Percentiles rank a stretch among this genome's conserved stretches.
These are phyloP conservation scores for Condylostylus longicornis DNA, from an alignment of 1,140 invertebrate genomes.

Conservation along the genomic window DNA sequence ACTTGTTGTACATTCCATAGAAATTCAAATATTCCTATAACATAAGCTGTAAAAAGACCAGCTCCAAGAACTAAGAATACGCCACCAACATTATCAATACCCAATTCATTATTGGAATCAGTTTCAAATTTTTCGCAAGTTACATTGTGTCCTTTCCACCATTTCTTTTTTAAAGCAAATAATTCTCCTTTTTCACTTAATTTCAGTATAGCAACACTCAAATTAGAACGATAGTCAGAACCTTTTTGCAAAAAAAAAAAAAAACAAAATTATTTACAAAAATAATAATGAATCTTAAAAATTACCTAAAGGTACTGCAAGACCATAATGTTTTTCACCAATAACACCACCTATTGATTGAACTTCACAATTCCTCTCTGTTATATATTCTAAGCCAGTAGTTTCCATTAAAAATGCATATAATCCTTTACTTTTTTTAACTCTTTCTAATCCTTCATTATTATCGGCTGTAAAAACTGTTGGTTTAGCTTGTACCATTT, in stretches of 20 bases:
- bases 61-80: constrained; percentile 71
- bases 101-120: constrained; percentile 34
- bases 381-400: constrained; percentile 60
- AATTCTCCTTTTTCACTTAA: constrained; percentile 68
- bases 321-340: constrained; percentile 72
- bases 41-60: constrained; percentile 45
- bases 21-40: constrained; percentile 61
- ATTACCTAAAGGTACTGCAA: constrained; percentile 59
- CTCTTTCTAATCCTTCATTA: constrained; percentile 68
- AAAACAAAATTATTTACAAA: too few relatives aligned
- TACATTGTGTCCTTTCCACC: constrained; percentile 57
- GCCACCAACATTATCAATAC: constrained; percentile 71
- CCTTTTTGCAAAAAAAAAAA: too few relatives aligned
- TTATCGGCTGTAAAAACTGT: constrained; percentile 67
- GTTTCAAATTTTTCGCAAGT: constrained; percentile 16
- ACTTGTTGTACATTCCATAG: constrained; percentile 68
- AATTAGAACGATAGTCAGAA: constrained; percentile 45
- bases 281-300: too few relatives aligned
- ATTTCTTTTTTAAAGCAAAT: constrained; percentile 63
- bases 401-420: constrained; percentile 83
- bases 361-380: constrained; percentile 58
- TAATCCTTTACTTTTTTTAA: constrained; percentile 43
- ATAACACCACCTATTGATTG: constrained; percentile 61
- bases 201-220: constrained; percentile 59
- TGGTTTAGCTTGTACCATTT: constrained; percentile 68